Evolutionary conservation across 2,113 vertebrate species (phyloP).

Genomic region (Vanacampus margaritifer): DNA sequence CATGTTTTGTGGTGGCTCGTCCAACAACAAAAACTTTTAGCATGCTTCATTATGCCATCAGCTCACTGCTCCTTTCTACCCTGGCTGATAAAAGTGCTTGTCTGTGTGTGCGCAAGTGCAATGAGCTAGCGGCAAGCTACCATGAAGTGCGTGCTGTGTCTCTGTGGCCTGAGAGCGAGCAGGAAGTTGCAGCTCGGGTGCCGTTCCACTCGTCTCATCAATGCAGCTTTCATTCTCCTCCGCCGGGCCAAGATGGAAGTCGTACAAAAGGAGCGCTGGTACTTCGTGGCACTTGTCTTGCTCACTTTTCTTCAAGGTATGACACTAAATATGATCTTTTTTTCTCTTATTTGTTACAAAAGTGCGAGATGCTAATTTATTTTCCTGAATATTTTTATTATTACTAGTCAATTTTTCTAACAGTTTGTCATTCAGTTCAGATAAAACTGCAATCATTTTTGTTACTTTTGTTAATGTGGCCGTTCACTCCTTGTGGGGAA

Average conservation of each 20-base stretch:
- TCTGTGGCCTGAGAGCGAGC: conserved; percentile 46
- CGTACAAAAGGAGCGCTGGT: conserved; percentile 73
- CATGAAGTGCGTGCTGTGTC: conserved; percentile 35
- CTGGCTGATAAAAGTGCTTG: too few relatives aligned
- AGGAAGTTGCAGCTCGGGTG: conserved; percentile 65
- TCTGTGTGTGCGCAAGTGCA: too few relatives aligned
- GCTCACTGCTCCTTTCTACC: conserved; percentile 6
- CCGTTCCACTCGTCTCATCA: conserved; percentile 65
- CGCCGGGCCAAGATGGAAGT: conserved; percentile 69
- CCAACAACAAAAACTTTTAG: neutral
- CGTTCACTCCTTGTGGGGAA: neutral
- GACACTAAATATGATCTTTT: neutral
- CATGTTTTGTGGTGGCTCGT: neutral
- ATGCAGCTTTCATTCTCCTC: conserved; percentile 77
- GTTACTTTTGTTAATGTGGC: conserved; percentile 31
- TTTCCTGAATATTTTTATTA: neutral
- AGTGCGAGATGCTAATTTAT: neutral
- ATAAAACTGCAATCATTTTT: conserved; percentile 16
- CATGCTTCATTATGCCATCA: conserved; percentile 13
- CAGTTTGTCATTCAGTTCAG: neutral
- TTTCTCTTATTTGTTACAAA: neutral
- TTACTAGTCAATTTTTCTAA: neutral
- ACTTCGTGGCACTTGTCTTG: conserved; percentile 73
- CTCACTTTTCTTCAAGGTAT: conserved; percentile 76
- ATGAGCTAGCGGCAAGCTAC: conserved; percentile 11